Conservation (phyloP, 2,888 invertebrate genomes). For the Quadroppia sp. region DNA sequence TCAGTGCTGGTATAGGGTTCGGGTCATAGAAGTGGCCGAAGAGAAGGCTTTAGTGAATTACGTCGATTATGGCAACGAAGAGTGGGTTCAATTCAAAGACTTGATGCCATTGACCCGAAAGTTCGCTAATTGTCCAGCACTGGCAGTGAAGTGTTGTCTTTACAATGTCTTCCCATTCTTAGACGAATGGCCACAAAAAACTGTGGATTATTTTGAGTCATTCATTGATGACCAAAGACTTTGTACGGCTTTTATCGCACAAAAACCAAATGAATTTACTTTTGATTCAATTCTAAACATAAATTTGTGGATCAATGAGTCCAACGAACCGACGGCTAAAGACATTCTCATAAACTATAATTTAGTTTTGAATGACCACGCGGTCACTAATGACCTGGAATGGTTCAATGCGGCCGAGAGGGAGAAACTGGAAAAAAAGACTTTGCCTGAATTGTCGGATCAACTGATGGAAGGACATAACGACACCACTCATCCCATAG, state of each 20-base stretch:
- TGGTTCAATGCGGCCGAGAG: neutral
- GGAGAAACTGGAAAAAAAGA: neutral
- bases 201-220: neutral
- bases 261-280: neutral
- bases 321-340: neutral
- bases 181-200: neutral
- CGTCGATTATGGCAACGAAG: conserved; percentile 16
- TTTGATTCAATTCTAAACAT: neutral
- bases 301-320: conserved; percentile 1
- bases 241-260: conserved; percentile 1
- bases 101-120: conserved; percentile 15
- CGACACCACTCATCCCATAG: neutral
- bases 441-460: neutral
- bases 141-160: conserved; percentile 24
- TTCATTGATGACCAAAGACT: neutral
- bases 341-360: neutral
- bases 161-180: neutral
- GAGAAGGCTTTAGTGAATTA: conserved; percentile 13
- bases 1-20: conserved; percentile 28
- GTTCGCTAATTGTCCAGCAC: conserved; percentile 19
- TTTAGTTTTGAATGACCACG: neutral
- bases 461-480: neutral
- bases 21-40: neutral
- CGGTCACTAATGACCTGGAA: conserved; percentile 3
- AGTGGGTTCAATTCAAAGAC: neutral